These are phyloP conservation scores for Rousettus madagascariensis DNA, from an alignment of 2,797 vertebrate genomes.

Conservation along the genomic window DNA sequence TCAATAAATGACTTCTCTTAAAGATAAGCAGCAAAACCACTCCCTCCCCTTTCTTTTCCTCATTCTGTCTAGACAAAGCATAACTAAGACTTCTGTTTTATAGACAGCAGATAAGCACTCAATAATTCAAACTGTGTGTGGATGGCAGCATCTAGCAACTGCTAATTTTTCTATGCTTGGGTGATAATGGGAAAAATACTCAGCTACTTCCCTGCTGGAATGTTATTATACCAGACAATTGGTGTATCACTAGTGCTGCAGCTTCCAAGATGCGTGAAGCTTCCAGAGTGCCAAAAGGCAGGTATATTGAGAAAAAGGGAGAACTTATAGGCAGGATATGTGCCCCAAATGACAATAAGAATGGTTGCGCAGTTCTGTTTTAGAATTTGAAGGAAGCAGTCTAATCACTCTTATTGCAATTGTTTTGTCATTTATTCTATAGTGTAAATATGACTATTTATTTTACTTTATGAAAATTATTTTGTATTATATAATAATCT, in stretches of 20 bases:
- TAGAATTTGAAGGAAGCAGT: neutral
- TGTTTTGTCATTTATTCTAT: neutral
- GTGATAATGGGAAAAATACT: neutral
- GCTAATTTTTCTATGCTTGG: neutral
- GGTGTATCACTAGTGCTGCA: neutral
- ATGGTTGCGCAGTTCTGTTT: neutral
- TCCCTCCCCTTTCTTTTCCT: neutral
- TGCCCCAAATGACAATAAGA: neutral
- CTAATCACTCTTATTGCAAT: neutral
- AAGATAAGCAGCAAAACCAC: neutral
- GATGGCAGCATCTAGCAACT: neutral
- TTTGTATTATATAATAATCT: neutral
- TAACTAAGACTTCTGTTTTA: neutral
- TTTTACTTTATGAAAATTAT: neutral
- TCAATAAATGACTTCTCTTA: neutral
- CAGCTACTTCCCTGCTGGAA: neutral
- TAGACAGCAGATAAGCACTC: neutral
- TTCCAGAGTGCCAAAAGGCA: neutral
- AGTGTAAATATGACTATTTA: neutral
- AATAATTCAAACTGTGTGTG: neutral
- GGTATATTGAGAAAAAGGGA: neutral
- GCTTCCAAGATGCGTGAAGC: neutral
- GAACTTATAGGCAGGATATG: neutral
- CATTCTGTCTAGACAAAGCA: neutral
- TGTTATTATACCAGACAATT: neutral